Evolutionary conservation across 2,888 invertebrate genomes (phyloP).

Genomic region (Spilarctia lutea): DNA sequence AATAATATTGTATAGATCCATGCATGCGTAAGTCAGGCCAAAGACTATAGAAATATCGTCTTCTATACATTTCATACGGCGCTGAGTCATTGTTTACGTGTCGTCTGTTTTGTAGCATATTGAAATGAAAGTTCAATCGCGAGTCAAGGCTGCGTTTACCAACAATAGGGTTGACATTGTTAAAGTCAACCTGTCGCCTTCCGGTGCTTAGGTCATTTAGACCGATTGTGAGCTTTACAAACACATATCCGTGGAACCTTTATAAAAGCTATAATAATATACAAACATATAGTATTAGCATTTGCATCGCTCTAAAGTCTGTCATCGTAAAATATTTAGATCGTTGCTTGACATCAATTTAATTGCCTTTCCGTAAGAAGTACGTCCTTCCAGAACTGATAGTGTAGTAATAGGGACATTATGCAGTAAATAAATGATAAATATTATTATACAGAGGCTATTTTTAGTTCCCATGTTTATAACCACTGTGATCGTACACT

Average conservation of each 20-base stretch:
- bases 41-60: neutral
- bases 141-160: constrained; percentile 47
- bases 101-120: constrained; percentile 31
- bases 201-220: constrained; percentile 27
- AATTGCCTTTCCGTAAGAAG: neutral
- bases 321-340: neutral
- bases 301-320: neutral
- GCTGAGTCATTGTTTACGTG: constrained; percentile 28
- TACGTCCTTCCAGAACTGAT: neutral
- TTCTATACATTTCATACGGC: constrained; percentile 17
- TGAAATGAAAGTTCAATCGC: constrained; percentile 51
- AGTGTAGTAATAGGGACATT: neutral
- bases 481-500: neutral
- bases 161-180: constrained; percentile 50
- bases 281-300: neutral
- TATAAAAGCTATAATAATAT: neutral
- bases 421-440: neutral
- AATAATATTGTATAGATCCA: neutral
- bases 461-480: neutral
- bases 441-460: neutral
- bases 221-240: neutral
- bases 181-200: constrained; percentile 28
- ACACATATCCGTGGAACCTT: neutral
- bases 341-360: neutral
- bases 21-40: neutral